Conservation (phyloP, 2,797 vertebrate species). For the Sphenopsis melanotis region DNA sequence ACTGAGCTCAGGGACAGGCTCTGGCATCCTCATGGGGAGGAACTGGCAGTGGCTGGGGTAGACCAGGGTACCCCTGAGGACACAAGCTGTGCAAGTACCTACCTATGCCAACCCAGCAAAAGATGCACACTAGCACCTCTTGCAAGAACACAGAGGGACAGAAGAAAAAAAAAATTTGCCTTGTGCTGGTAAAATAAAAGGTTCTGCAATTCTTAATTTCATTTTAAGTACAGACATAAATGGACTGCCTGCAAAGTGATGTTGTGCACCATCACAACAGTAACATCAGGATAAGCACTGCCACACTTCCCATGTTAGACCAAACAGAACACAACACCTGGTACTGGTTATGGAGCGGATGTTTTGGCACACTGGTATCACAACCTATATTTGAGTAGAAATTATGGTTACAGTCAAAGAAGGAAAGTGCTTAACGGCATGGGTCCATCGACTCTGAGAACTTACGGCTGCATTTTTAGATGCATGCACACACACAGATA, state of each 20-base stretch:
- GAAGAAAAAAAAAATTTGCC: neutral
- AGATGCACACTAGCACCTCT: neutral
- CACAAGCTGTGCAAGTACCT: neutral
- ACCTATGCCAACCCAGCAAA: neutral
- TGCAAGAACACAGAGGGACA: neutral
- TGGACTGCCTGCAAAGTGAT: neutral
- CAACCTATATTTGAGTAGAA: neutral
- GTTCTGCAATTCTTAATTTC: neutral
- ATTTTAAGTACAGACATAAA: neutral
- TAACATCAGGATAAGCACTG: neutral
- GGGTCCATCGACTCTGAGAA: fast-evolving
- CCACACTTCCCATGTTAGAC: neutral
- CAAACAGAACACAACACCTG: fast-evolving
- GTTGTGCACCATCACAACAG: neutral
- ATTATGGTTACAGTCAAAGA: neutral
- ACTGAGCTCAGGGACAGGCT: neutral
- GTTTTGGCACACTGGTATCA: neutral
- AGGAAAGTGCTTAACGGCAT: neutral
- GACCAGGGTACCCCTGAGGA: neutral
- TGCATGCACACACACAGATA: neutral
- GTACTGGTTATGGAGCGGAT: neutral
- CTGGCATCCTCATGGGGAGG: neutral
- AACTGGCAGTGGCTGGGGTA: neutral
- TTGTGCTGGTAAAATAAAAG: neutral
- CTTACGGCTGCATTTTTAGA: neutral